Conservation (phyloP, 2,113 vertebrate genomes). For the Triplophysa siluroides region DNA sequence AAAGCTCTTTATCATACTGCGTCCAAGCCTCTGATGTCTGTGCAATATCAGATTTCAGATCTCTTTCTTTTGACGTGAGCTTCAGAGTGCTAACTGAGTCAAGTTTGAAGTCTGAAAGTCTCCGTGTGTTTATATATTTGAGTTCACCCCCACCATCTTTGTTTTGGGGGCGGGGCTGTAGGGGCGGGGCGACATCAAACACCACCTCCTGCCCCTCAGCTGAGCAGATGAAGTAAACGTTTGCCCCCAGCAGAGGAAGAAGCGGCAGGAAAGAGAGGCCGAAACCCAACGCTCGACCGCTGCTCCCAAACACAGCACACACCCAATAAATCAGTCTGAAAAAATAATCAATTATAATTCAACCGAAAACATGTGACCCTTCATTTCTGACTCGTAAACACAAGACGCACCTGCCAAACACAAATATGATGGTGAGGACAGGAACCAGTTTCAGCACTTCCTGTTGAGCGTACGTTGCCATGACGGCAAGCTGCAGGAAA, state of each 20-base stretch:
- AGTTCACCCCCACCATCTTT: constrained; percentile 73
- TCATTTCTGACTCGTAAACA: not conserved
- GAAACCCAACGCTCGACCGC: constrained; percentile 82
- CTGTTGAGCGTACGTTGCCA: constrained; percentile 85
- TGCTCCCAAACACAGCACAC: constrained; percentile 79
- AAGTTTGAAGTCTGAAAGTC: not conserved
- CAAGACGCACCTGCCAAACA: constrained; percentile 79
- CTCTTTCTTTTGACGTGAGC: too few relatives aligned
- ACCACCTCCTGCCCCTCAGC: constrained; percentile 71
- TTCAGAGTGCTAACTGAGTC: too few relatives aligned
- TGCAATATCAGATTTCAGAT: too few relatives aligned
- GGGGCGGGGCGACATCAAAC: constrained; percentile 66
- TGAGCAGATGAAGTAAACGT: constrained; percentile 83
- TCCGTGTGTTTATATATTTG: not conserved
- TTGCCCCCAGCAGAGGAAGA: constrained; percentile 81
- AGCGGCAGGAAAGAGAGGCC: constrained; percentile 86
- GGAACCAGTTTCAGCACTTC: constrained; percentile 87
- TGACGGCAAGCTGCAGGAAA: constrained; percentile 87
- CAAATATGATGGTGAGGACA: constrained; percentile 84
- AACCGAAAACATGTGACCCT: not conserved
- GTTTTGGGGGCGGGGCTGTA: constrained; percentile 57
- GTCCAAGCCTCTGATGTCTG: too few relatives aligned
- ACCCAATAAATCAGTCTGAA: constrained; percentile 88
- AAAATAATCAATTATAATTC: constrained; percentile 63
- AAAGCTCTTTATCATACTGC: too few relatives aligned